Conservation (phyloP, 2,888 invertebrate species). For the Tachystola acroxantha region DNA sequence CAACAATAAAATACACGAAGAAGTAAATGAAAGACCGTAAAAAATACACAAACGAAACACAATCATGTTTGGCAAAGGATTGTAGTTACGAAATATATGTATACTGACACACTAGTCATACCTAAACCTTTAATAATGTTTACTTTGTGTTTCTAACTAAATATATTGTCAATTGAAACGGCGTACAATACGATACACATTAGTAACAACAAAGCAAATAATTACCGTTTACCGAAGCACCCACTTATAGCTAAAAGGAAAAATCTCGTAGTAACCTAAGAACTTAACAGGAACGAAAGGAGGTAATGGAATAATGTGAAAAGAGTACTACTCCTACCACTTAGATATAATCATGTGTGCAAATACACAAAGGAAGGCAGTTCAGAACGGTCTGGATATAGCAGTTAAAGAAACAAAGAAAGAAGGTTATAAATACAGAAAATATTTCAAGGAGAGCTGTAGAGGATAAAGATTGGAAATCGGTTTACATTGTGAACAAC, state of each 20-base stretch:
- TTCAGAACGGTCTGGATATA: no score
- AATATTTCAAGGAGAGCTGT: background rate
- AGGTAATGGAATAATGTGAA: background rate
- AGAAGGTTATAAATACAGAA: background rate
- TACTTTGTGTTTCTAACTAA: background rate
- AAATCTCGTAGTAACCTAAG: background rate
- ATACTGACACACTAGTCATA: no score
- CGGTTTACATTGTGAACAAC: no score
- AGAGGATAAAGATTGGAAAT: no score
- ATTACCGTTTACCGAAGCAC: background rate
- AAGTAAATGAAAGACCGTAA: background rate
- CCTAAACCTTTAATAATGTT: no score
- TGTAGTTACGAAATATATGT: no score
- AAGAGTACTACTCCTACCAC: background rate
- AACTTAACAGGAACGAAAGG: background rate
- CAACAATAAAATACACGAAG: slow-evolving; percentile 2
- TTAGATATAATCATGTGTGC: background rate
- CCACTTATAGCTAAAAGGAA: background rate
- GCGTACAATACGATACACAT: background rate
- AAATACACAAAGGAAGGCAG: background rate
- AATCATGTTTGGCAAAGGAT: no score
- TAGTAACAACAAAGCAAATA: background rate
- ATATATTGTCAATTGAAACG: background rate
- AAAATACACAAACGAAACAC: background rate
- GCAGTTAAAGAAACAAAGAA: background rate